Evolutionary conservation across 2,888 invertebrate genomes (phyloP).

Genomic region (Andricus curvator): DNA sequence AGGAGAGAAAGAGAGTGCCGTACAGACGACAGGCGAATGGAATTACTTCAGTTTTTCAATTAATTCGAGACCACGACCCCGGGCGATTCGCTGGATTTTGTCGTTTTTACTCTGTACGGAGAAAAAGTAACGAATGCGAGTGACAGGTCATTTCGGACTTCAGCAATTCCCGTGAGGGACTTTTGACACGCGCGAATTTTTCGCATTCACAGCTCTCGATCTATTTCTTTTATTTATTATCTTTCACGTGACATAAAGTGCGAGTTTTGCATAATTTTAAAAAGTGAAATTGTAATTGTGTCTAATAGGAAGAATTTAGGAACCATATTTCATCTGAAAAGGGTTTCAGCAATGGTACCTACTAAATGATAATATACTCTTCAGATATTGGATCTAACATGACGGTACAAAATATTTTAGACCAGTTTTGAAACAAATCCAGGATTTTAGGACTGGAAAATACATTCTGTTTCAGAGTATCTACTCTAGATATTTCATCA

Average conservation of each 20-base stretch:
- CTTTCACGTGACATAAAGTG: neutral
- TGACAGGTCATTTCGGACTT: slow-evolving; percentile 64
- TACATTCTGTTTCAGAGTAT: too few relatives aligned
- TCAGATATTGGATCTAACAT: too few relatives aligned
- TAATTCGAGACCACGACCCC: slow-evolving; percentile 62
- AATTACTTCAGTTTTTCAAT: slow-evolving; percentile 72
- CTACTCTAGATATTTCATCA: too few relatives aligned
- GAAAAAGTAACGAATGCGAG: slow-evolving; percentile 57
- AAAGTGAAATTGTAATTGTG: neutral
- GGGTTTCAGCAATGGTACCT: too few relatives aligned
- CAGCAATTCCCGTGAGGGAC: slow-evolving; percentile 46
- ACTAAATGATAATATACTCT: too few relatives aligned
- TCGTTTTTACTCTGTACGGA: slow-evolving; percentile 43
- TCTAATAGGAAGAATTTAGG: neutral
- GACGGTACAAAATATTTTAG: too few relatives aligned
- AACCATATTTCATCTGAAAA: neutral
- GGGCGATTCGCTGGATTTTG: slow-evolving; percentile 39
- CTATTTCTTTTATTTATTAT: slow-evolving; percentile 24
- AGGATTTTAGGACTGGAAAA: too few relatives aligned
- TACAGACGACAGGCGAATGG: slow-evolving; percentile 47
- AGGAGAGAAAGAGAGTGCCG: slow-evolving; percentile 42
- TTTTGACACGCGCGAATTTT: slow-evolving; percentile 28
- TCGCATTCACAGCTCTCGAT: neutral
- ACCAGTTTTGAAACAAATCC: too few relatives aligned
- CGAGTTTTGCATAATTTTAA: neutral